Base-by-base conservation (phyloP, 2,888 invertebrate species). In the Torymus texanus region DNA sequence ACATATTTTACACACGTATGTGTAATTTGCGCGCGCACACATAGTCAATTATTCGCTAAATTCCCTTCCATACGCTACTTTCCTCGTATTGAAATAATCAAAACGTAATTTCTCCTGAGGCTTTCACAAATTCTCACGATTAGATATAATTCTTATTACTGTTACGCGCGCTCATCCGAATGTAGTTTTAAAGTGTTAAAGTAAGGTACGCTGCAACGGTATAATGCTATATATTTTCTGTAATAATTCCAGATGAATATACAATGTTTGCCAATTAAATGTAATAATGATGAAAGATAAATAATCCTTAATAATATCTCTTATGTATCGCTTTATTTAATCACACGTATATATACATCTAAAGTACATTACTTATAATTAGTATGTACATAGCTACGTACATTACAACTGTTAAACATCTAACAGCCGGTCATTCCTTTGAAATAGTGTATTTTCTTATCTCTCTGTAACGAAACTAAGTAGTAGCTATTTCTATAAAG, bases 61-160 rank as follows among this genome's bases (percentile, higher is more conserved):
- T 72, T 55, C 11, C 10, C 16, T n/a, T 24, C 56, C 10, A 14
- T 3, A 4, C 5, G 14, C 50, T 71, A 58, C 18, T 51, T 51
- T 59, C 16, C 71, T 13, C 66, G 41, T 12, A 29, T 58, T 56
- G 63, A 29, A 71, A 58, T 58, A 71, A 63, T 58, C 70, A 56
- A 66, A 77, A 63, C 13, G 29, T 24, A 51, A 67, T 59, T 18
- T 75, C 53, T 24, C 41, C 12, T 10, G 41, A 1, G 65, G 41
- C 56, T 65, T 65, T 66, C 74, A n/a, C 53, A 24, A 65, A 41
- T 63, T 74, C 58, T 74, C 74, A 74, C 66, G 56, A 50, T 72
- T 72, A 62, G 29, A 21, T 41, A 14, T 61, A 61, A 67, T 55
- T 62, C 24, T 62, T 18, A 24, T 62, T 21, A 62, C 18, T 62